phyloP scores from a whole-genome alignment of 1,140 invertebrate genomes.

The Wasmannia auropunctata region DNA sequence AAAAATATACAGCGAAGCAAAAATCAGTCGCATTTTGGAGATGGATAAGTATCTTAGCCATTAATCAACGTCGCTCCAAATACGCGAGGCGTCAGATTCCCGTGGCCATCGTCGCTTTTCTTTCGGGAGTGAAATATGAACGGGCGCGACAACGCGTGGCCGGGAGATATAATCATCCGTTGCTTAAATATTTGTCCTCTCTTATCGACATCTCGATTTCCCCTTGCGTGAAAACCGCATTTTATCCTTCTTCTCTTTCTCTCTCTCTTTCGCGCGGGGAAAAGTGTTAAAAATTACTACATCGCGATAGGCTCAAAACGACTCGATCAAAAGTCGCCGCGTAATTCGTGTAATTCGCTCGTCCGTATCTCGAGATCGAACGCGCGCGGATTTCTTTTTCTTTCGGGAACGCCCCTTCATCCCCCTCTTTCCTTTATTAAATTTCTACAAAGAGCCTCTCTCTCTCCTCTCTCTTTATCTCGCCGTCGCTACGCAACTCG shows the following conservation, averaged over 20 bases:
- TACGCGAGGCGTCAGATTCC: neutral
- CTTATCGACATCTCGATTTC: neutral
- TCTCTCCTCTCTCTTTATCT: slow-evolving; percentile 25
- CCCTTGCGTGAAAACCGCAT: neutral
- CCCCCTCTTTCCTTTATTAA: neutral
- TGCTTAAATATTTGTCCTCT: neutral
- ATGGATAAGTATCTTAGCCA: slow-evolving; percentile 40
- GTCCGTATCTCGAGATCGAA: neutral
- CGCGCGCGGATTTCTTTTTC: neutral
- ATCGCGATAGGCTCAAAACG: slow-evolving; percentile 18
- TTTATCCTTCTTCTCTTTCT: too few relatives aligned
- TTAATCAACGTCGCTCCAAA: slow-evolving; percentile 18
- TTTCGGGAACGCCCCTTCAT: neutral
- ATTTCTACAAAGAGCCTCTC: slow-evolving; percentile 31
- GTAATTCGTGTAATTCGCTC: neutral
- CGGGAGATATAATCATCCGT: neutral
- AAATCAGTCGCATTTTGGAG: neutral
- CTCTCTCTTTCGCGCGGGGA: neutral
- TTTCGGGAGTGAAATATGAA: slow-evolving; percentile 1
- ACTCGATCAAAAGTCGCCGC: slow-evolving; percentile 32
- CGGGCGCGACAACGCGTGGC: neutral
- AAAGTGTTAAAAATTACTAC: slow-evolving; percentile 31
- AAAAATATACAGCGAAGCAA: slow-evolving; percentile 10
- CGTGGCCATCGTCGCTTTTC: neutral
- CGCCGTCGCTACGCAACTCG: neutral